phyloP scores from a whole-genome alignment of 2,888 invertebrate genomes.

The Conchocele bisecta region DNA sequence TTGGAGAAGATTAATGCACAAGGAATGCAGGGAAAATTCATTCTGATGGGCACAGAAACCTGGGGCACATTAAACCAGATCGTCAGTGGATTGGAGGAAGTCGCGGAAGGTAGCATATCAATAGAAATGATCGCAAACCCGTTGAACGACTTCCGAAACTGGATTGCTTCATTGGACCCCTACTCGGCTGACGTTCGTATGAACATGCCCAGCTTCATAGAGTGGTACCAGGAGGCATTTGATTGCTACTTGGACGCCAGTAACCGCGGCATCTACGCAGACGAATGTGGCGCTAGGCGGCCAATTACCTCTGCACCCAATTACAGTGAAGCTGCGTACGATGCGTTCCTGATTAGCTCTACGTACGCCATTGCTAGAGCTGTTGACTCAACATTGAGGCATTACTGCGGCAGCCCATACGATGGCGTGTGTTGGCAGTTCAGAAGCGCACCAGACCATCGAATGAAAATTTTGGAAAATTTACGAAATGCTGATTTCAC shows the following conservation, averaged over 20 bases:
- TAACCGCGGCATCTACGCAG: constrained; percentile 56
- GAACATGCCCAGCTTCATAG: constrained; percentile 66
- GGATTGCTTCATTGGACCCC: constrained; percentile 54
- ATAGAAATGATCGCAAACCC: constrained; percentile 51
- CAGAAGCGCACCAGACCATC: constrained; percentile 38
- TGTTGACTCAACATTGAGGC: constrained; percentile 75
- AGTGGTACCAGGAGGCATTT: constrained; percentile 72
- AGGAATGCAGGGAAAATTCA: constrained; percentile 53
- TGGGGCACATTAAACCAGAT: too few relatives aligned
- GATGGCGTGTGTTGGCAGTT: constrained; percentile 65
- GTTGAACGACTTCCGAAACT: constrained; percentile 56
- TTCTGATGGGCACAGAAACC: constrained; percentile 67
- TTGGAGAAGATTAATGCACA: constrained; percentile 56
- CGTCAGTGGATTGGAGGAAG: constrained; percentile 61
- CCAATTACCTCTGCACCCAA: constrained; percentile 45
- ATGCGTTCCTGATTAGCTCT: constrained; percentile 69
- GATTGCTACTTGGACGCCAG: constrained; percentile 71
- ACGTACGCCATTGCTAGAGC: constrained; percentile 79
- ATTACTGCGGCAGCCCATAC: constrained; percentile 66
- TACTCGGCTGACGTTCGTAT: constrained; percentile 31
- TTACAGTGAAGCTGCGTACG: constrained; percentile 49
- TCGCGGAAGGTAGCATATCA: constrained; percentile 68
- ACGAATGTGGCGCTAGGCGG: constrained; percentile 41
- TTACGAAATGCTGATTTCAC: constrained; percentile 46
- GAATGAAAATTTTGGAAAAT: constrained; percentile 42